Evolutionary conservation across 2,888 invertebrate species (phyloP), one percentile per base, ranked within the genome.

Genomic region (Synergus gifuensis): DNA sequence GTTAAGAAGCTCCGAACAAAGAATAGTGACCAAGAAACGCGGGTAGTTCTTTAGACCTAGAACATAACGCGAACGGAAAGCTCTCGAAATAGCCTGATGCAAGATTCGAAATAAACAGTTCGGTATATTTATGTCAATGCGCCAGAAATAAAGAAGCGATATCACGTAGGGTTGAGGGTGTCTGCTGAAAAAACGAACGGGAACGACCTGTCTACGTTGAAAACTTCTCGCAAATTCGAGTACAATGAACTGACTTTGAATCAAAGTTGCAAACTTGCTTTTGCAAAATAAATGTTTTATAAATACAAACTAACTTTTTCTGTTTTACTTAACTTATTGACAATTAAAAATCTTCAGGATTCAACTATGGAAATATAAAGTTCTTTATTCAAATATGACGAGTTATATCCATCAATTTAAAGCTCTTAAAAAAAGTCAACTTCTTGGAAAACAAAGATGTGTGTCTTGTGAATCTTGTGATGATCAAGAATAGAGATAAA

Each of bases 1-100:
- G 9, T 54, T 3, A 18, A n/a, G 8, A 18, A n/a, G 2, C n/a
- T 18, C n/a, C n/a, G 73, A 73, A 73, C 73, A 73, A 73, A 73
- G 73, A 73, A 73, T 73, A 16, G 54, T 73, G 54, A 73, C 73
- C 54, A 54, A 73, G 36, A 73, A 73, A 54, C 73, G 28, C 16
- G 54, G 36, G 36, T 36, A 36, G 36, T n/a, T 54, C 73, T 73
- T 73, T 54, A 73, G 54, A 73, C 73, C 54, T 36, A 73, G 73
- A 73, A 54, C 40, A 73, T 54, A 54, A 54, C 54, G 16, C 9
- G 36, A 76, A 67, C 42, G 46, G 16, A 66, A 66, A 60, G 12
- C 36, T 73, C 73, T 85, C 86, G 83, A 84, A 86, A 87, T 87
- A 87, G 82, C 79, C 67, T 78, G 82, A 86, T 85, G 81, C 77